These are phyloP conservation scores for Passer montanus DNA, from an alignment of 2,113 vertebrate species.

Conservation along the genomic window DNA sequence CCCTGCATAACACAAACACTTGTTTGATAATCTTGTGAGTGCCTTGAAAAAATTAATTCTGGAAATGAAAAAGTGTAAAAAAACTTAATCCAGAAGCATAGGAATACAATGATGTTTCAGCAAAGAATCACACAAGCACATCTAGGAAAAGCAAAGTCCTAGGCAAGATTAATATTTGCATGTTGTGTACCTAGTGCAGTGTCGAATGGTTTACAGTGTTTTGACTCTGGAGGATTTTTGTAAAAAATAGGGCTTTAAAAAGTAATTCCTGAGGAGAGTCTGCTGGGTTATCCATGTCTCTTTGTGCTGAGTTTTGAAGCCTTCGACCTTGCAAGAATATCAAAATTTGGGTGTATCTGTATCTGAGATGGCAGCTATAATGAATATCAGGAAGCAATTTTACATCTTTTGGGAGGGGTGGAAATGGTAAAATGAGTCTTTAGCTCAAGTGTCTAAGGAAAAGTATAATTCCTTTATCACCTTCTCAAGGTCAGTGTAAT, in stretches of 20 bases:
- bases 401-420: background rate
- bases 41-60: background rate
- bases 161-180: background rate
- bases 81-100: background rate
- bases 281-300: background rate
- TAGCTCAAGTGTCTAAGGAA: background rate
- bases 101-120: background rate
- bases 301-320: constrained; percentile 15
- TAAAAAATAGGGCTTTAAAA: background rate
- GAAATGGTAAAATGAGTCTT: background rate
- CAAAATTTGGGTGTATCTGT: background rate
- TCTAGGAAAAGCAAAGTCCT: background rate
- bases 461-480: background rate
- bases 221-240: background rate
- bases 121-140: background rate
- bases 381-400: background rate
- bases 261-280: background rate
- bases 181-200: background rate
- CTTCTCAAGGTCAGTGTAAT: background rate
- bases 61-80: background rate
- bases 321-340: constrained; percentile 4
- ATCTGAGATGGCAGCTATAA: constrained; percentile 28
- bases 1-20: background rate
- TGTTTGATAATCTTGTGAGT: background rate
- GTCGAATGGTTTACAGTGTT: background rate